Conservation (phyloP, 2,888 invertebrate genomes). For the Asteroscopus sphinx region DNA sequence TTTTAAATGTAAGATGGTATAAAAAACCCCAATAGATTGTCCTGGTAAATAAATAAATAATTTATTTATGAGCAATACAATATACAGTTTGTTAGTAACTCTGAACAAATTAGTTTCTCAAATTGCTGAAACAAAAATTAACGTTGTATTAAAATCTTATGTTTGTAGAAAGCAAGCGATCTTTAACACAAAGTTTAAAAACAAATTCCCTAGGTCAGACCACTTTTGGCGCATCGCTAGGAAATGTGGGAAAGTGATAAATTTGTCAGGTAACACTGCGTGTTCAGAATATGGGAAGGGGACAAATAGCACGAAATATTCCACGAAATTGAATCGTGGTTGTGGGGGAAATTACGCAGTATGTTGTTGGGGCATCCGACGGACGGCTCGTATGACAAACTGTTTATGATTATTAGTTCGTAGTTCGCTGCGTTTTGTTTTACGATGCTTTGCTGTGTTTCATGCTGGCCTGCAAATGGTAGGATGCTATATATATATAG, state of each 20-base stretch:
- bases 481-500: no score
- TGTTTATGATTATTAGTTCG: slow-evolving; percentile 54
- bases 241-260: slow-evolving; percentile 81
- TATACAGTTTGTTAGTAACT: no score
- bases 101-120: no score
- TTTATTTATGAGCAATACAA: no score
- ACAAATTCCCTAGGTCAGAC: slow-evolving; percentile 43
- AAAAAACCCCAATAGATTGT: no score
- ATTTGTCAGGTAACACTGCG: slow-evolving; percentile 85
- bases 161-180: slow-evolving; percentile 24
- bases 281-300: slow-evolving; percentile 77
- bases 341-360: slow-evolving; percentile 73
- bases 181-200: slow-evolving; percentile 31
- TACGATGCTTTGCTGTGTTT: slow-evolving; percentile 30
- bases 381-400: slow-evolving; percentile 43
- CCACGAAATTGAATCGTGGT: slow-evolving; percentile 79
- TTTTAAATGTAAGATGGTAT: no score
- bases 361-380: slow-evolving; percentile 38
- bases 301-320: slow-evolving; percentile 82
- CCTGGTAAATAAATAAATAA: no score
- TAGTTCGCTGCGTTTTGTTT: slow-evolving; percentile 36
- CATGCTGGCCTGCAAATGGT: neutral
- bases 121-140: no score
- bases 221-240: slow-evolving; percentile 45
- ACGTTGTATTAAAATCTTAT: no score